Conservation (phyloP, 2,797 vertebrate species). For the Pipistrellus pipistrellus region DNA sequence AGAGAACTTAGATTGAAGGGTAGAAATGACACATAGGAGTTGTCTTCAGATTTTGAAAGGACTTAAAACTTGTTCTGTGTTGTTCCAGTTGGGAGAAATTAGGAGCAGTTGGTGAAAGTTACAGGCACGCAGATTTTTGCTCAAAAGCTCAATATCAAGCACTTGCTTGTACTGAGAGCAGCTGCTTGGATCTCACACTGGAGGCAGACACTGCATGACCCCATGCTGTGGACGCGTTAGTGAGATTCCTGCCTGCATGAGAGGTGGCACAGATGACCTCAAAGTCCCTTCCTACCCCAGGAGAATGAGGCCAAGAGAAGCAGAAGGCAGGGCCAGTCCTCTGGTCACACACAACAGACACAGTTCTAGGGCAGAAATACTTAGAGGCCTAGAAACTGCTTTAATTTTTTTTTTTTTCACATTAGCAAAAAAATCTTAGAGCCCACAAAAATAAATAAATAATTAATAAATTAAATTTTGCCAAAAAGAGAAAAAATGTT, state of each 20-base stretch:
- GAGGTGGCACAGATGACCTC: background rate
- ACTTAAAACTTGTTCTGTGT: background rate
- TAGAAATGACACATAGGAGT: background rate
- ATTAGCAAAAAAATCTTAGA: background rate
- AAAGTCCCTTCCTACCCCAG: background rate
- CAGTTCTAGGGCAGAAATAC: background rate
- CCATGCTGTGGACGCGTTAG: background rate
- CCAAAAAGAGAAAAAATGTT: background rate
- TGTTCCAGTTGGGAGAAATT: background rate
- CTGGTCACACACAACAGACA: background rate
- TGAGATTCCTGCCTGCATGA: background rate
- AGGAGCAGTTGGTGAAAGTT: background rate
- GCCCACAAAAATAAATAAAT: background rate
- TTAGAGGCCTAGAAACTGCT: background rate
- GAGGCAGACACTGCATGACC: background rate
- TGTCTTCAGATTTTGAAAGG: background rate
- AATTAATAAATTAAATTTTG: background rate
- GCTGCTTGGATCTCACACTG: background rate
- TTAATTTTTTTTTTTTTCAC: background rate
- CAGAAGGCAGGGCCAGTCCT: background rate
- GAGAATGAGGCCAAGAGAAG: background rate
- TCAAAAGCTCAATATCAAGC: background rate
- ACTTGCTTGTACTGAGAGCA: background rate
- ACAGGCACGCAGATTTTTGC: background rate
- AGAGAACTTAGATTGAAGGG: background rate